Base-by-base conservation (phyloP, 2,888 invertebrate genomes). In the Leucoma salicis region DNA sequence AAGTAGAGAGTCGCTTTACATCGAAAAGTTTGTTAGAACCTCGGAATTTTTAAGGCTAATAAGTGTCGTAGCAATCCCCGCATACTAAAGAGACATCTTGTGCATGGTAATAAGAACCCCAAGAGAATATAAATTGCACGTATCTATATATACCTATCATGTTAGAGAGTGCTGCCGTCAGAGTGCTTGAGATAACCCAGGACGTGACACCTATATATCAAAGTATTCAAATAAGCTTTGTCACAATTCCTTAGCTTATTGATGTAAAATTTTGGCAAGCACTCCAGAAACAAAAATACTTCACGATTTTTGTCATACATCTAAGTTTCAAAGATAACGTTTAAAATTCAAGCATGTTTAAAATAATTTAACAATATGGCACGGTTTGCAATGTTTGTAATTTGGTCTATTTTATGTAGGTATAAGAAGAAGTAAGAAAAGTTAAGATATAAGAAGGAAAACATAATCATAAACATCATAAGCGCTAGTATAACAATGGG, bases 11-110 rank as follows among this genome's bases (percentile, higher is more conserved):
- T 70, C 70, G 73, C 75, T 78, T 80, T 74, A 73, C 76, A 78
- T 76, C 63, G 61, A 66, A 78, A 82, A 75, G 73, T 79, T 70
- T 53, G 69, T 74, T 78, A 70, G 78, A 78, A 82, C 75, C 80
- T 66, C 64, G 70, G 80, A 82, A 84, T 84, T 86, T 89, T 87
- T 85, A 78, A 85, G 85, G 84, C 86, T 88, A 88, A 89, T 88
- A 87, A 89, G 82, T 84, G 82, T 73, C 74, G 78, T 68, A 53
- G 72, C 73, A 55, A 67, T 71, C 63, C 75, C 85, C 74, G 88
- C 84, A 88, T 89, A 89, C 86, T 87, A 85, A 89, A 57, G 50
- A 76, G 82, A 74, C 70, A 70, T 74, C 78, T 70, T 76, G 77
- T 77, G 79, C 81, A 86, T 83, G 77, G 75, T 79, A 79, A 79